These are phyloP conservation scores for Bucco capensis DNA, from an alignment of 2,113 vertebrate species.

Conservation along the genomic window DNA sequence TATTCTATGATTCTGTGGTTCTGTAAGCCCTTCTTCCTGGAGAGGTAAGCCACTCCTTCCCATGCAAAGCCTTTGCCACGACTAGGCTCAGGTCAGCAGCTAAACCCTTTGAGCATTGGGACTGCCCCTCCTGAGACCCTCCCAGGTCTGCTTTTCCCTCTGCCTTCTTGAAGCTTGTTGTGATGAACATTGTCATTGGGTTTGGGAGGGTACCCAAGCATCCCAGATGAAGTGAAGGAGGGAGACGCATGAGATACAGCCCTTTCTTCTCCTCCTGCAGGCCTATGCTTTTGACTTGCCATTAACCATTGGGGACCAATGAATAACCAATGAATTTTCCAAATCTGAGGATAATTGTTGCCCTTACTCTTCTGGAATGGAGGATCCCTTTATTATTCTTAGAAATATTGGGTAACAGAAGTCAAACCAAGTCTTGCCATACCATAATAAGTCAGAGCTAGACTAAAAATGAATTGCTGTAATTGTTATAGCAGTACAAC, in stretches of 20 bases:
- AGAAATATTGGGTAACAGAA: neutral
- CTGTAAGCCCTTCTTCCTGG: neutral
- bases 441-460: neutral
- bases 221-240: neutral
- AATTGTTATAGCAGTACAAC: neutral
- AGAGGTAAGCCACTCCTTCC: neutral
- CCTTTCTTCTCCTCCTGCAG: neutral
- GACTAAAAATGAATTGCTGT: neutral
- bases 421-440: neutral
- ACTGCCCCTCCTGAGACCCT: neutral
- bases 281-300: neutral
- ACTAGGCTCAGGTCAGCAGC: fast-evolving
- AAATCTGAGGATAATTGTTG: neutral
- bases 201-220: neutral
- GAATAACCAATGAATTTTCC: neutral
- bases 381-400: neutral
- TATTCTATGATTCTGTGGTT: too few relatives aligned
- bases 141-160: neutral
- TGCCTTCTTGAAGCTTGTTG: neutral
- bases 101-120: fast-evolving
- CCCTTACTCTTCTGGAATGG: neutral
- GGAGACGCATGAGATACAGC: neutral
- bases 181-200: neutral
- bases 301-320: neutral
- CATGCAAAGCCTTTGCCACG: neutral